Base-by-base conservation (phyloP, 2,113 vertebrate genomes). In the Odocoileus hemionus region DNA sequence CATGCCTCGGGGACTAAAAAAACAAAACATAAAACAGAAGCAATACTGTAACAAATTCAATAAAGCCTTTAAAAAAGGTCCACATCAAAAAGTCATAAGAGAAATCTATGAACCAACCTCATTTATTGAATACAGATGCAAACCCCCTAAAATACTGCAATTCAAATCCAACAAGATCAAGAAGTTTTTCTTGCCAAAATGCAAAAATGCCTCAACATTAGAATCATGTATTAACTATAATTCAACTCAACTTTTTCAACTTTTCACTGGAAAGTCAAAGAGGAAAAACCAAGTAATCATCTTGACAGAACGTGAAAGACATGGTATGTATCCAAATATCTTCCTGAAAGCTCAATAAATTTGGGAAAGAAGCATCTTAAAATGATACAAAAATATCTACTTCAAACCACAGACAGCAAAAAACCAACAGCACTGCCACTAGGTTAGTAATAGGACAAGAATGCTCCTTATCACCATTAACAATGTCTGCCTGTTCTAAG, bases 121-220 rank as follows among this genome's bases (percentile, higher is more conserved):
- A n/a, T 74, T 86, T 74, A 28, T 43, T 50, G 36, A 96, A 70
- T 25, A 54, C 39, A 39, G 79, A 89, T 11, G 47, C 14, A 26
- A 96, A 47, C 58, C 47, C 30, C 36, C 52, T 60, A 82, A 82
- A 80, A 74, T 39, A 84, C 2, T 30, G 30, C 28, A 25, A 9
- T 52, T 78, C 19, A 52, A 19, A 93, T 64, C 60, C 90, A 84
- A 33, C 26, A 93, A n/a, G 74, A 93, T 58, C 74, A 67, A 83
- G 55, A 15, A 60, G 45, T 30, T 23, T 60, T 90, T 83, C 70
- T 67, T 83, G 78, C 80, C 86, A 67, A 87, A 91, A 93, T 45
- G 39, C 47, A 84, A 78, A 88, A 60, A 9, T 30, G 2, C 39
- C 33, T 95, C 85, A 21, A 82, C 30, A 17, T 67, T 43, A 83